Evolutionary conservation across 2,888 invertebrate genomes (phyloP).

Genomic region (Mesorhabditis spiculigera): DNA sequence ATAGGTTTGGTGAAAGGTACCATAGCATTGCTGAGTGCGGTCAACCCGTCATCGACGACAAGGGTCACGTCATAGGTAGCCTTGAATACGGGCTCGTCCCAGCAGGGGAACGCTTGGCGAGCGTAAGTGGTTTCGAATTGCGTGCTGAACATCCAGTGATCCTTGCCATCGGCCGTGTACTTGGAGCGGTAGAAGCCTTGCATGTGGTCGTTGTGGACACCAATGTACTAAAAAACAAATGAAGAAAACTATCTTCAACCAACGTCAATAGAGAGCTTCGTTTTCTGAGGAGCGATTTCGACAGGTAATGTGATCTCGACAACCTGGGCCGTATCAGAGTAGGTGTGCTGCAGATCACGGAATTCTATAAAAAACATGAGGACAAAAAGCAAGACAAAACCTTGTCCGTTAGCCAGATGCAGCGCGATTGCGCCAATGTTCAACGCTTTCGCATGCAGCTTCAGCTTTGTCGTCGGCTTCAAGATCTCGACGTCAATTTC

Average conservation of each 20-base stretch:
- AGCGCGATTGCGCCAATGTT: slow-evolving; percentile 23
- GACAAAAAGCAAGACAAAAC: neutral
- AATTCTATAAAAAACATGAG: neutral
- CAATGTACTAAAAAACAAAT: slow-evolving; percentile 68
- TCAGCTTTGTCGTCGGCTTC: slow-evolving; percentile 40
- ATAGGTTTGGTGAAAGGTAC: slow-evolving; percentile 41
- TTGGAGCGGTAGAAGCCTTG: slow-evolving; percentile 79
- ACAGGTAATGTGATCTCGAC: neutral
- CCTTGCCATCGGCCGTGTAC: slow-evolving; percentile 70
- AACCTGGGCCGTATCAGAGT: neutral
- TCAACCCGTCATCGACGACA: slow-evolving; percentile 75
- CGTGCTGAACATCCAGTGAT: slow-evolving; percentile 65
- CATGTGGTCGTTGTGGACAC: slow-evolving; percentile 76
- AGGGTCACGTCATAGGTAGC: slow-evolving; percentile 79
- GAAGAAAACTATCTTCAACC: neutral
- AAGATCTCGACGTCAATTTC: slow-evolving; percentile 73
- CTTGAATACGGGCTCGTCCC: slow-evolving; percentile 84
- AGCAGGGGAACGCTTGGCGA: slow-evolving; percentile 81
- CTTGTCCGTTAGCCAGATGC: slow-evolving; percentile 21
- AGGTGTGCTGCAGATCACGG: neutral
- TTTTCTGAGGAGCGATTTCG: neutral
- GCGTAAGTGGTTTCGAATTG: slow-evolving; percentile 67
- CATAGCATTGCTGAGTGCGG: slow-evolving; percentile 87
- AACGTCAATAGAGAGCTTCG: neutral
- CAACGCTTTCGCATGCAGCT: slow-evolving; percentile 45